phyloP scores from a whole-genome alignment of 2,113 vertebrate genomes.

The Agapornis roseicollis region DNA sequence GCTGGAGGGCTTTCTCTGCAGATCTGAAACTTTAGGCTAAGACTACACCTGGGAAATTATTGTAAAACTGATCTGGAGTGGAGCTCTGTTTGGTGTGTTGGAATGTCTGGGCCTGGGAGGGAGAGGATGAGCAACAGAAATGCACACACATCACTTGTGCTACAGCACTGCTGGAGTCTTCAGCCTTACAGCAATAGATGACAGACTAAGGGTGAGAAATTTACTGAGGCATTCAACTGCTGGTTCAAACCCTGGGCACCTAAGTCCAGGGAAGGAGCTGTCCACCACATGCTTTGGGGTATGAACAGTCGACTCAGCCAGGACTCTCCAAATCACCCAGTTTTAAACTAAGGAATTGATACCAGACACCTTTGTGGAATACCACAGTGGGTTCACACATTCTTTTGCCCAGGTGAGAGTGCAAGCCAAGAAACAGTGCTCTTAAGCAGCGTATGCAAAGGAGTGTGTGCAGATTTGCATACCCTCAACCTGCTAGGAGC shows the following conservation, averaged over 20 bases:
- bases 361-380: neutral
- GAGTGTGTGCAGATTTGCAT: no score
- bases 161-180: neutral
- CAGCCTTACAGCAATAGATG: neutral
- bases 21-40: neutral
- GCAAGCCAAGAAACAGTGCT: neutral
- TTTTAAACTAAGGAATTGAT: neutral
- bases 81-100: neutral
- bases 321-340: neutral
- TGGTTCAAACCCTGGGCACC: neutral
- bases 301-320: neutral
- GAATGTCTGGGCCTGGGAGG: neutral
- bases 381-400: neutral
- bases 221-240: neutral
- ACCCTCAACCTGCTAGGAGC: no score
- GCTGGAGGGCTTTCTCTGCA: neutral
- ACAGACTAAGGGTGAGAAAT: neutral
- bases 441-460: no score
- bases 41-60: neutral
- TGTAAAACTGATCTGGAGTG: neutral
- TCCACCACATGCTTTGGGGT: neutral
- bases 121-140: neutral
- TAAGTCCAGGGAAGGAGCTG: neutral
- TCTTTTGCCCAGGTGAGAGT: neutral
- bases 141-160: neutral